Evolutionary conservation across 2,888 invertebrate genomes (phyloP).

Genomic region (Caenorhabditis wallacei): DNA sequence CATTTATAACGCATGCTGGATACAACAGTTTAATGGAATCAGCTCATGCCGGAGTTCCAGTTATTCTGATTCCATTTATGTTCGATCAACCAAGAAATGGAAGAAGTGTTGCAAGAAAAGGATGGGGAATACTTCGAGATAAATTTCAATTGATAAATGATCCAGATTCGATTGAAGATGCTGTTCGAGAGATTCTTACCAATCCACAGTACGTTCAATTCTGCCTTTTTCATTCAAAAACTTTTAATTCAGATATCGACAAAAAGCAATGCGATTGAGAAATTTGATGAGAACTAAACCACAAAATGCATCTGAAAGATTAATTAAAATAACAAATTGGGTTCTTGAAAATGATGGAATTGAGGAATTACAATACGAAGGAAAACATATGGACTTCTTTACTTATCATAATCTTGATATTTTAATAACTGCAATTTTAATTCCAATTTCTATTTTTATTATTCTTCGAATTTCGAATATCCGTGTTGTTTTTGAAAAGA

Average conservation of each 20-base stretch:
- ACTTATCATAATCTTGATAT: slow-evolving; percentile 58
- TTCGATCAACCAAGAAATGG: slow-evolving; percentile 72
- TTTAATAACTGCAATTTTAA: neutral
- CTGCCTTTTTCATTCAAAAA: too few relatives aligned
- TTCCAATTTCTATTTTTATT: slow-evolving; percentile 39
- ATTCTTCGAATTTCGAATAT: slow-evolving; percentile 43
- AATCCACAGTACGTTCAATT: slow-evolving; percentile 37
- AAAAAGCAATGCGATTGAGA: slow-evolving; percentile 63
- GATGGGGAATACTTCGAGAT: slow-evolving; percentile 73
- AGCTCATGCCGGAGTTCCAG: slow-evolving; percentile 72
- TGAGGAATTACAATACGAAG: slow-evolving; percentile 63
- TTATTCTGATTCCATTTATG: slow-evolving; percentile 72
- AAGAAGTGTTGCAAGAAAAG: slow-evolving; percentile 71
- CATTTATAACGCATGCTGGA: slow-evolving; percentile 79
- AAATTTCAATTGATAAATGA: slow-evolving; percentile 58
- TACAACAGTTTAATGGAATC: slow-evolving; percentile 80
- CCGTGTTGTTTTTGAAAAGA: slow-evolving; percentile 1
- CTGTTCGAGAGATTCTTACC: slow-evolving; percentile 59
- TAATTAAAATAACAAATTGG: slow-evolving; percentile 69
- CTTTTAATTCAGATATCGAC: slow-evolving; percentile 52
- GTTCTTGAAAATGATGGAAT: slow-evolving; percentile 69
- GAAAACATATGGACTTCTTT: slow-evolving; percentile 45
- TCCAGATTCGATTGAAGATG: slow-evolving; percentile 54
- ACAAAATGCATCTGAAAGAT: slow-evolving; percentile 64
- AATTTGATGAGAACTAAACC: slow-evolving; percentile 68